Conservation (phyloP, 1,140 invertebrate species). For the Marisa cornuarietis region DNA sequence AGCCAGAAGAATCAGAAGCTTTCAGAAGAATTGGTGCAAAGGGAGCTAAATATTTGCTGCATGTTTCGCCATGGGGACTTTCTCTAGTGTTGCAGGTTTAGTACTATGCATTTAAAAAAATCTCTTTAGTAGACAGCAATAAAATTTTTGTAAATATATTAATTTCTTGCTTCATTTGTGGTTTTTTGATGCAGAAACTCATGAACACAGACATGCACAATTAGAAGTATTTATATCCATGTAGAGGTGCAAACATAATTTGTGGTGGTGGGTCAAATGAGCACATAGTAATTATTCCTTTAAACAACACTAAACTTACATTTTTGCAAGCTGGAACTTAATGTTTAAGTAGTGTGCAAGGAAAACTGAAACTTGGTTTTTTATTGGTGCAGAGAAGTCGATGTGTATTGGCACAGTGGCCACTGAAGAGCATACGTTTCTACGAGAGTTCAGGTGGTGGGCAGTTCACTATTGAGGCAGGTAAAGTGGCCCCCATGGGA, state of each 20-base stretch:
- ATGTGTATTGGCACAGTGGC: constrained; percentile 58
- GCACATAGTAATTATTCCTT: not conserved
- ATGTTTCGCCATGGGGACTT: constrained; percentile 61
- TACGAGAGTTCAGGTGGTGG: constrained; percentile 55
- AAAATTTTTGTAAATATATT: no score
- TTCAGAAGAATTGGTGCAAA: constrained; percentile 57
- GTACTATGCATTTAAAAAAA: no score
- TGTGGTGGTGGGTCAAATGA: no score
- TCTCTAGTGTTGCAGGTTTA: constrained; percentile 58
- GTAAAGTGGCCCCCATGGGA: constrained; percentile 58
- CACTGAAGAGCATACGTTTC: constrained; percentile 57
- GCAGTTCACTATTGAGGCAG: constrained; percentile 53
- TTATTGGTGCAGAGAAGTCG: constrained; percentile 40
- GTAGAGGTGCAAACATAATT: no score
- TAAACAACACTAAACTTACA: no score
- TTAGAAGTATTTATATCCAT: no score
- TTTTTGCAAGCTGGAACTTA: no score
- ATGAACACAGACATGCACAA: no score
- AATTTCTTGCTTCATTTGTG: no score
- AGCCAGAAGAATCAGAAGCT: constrained; percentile 59
- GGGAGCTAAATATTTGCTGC: constrained; percentile 56
- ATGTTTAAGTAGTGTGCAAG: not conserved
- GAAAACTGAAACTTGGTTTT: no score
- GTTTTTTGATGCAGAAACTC: no score
- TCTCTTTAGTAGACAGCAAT: no score